phyloP scores from a whole-genome alignment of 2,797 vertebrate species.

The Lepus oiostolus region DNA sequence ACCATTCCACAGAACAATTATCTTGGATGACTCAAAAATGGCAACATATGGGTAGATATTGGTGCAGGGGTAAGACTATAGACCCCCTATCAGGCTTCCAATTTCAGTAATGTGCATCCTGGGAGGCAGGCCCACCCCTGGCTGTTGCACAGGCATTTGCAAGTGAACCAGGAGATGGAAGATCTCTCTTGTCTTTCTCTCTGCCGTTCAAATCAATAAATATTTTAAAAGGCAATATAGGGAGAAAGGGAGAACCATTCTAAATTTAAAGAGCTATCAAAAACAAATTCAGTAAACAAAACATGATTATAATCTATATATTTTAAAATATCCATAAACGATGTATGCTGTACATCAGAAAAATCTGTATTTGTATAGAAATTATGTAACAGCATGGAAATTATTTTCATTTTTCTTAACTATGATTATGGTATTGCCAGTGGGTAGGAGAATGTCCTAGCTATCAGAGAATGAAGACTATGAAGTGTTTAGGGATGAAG shows the following conservation, averaged over 20 bases:
- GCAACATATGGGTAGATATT: not conserved
- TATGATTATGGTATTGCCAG: not conserved
- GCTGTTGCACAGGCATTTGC: too few species aligned
- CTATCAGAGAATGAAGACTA: slow-evolving; percentile 1
- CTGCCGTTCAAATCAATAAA: too few species aligned
- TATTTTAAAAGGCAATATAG: not conserved
- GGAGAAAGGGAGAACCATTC: not conserved
- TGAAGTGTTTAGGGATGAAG: slow-evolving; percentile 21
- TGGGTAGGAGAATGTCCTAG: not conserved
- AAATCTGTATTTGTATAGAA: slow-evolving; percentile 27
- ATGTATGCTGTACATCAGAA: not conserved
- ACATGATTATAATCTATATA: slow-evolving; percentile 32
- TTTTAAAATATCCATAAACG: slow-evolving; percentile 49
- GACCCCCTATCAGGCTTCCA: too few species aligned
- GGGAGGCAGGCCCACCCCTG: too few species aligned
- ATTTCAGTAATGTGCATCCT: too few species aligned
- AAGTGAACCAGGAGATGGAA: too few species aligned
- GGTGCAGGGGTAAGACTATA: too few species aligned
- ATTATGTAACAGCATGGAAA: not conserved
- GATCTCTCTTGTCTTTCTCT: too few species aligned
- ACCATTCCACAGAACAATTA: not conserved
- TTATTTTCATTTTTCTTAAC: slow-evolving; percentile 54
- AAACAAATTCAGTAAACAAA: slow-evolving; percentile 39
- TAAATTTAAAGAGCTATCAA: slow-evolving; percentile 60
- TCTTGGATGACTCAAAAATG: slow-evolving; percentile 1